These are phyloP conservation scores for Rhynchophorus ferrugineus DNA, from an alignment of 1,140 invertebrate genomes.

Conservation along the genomic window DNA sequence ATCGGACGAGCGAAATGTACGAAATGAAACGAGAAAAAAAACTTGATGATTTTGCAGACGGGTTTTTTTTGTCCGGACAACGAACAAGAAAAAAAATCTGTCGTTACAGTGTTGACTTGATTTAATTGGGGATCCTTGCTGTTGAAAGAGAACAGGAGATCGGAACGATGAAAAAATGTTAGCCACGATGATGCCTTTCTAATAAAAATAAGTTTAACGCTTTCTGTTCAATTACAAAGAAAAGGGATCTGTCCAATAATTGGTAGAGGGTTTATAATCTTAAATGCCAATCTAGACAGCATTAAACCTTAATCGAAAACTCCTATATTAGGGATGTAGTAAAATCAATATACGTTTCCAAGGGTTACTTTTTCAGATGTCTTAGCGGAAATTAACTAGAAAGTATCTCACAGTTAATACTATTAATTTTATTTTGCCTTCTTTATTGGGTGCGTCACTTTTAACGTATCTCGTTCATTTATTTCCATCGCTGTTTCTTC, in stretches of 20 bases:
- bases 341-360: slow-evolving; percentile 19
- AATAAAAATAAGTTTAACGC: slow-evolving; percentile 20
- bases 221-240: slow-evolving; percentile 22
- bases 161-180: no score
- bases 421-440: background rate
- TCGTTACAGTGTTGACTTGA: no score
- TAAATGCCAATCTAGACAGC: slow-evolving; percentile 22
- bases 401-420: background rate
- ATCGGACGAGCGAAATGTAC: no score
- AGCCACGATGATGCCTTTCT: slow-evolving; percentile 2
- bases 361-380: slow-evolving; percentile 17
- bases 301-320: slow-evolving; percentile 24
- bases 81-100: no score
- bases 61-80: no score
- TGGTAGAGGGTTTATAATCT: slow-evolving; percentile 22
- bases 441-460: background rate
- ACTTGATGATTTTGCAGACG: no score
- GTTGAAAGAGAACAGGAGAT: no score
- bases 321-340: slow-evolving; percentile 21
- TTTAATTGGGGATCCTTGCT: no score
- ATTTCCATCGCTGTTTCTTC: background rate
- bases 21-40: no score
- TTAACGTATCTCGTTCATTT: background rate
- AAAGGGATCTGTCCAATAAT: slow-evolving; percentile 20
- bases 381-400: slow-evolving; percentile 3